These are phyloP conservation scores for Hirtodrosophila duncani DNA, from an alignment of 2,888 invertebrate species.

Conservation along the genomic window DNA sequence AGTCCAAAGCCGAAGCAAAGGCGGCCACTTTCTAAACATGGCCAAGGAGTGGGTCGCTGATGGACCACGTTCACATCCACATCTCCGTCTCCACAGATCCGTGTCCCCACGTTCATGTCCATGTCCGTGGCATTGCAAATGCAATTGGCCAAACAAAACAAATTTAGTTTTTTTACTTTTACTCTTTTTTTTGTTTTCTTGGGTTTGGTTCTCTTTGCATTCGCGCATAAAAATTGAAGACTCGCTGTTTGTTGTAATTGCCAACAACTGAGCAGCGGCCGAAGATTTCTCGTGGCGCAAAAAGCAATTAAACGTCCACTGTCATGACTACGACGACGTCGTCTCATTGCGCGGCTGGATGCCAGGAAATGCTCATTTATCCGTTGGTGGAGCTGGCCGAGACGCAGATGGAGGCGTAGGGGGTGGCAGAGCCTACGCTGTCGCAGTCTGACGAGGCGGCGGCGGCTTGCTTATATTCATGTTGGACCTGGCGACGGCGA, in stretches of 20 bases:
- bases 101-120: conserved; percentile 15
- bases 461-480: conserved; percentile 2
- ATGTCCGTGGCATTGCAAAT: conserved; percentile 33
- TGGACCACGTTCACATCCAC: neutral
- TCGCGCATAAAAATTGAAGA: conserved; percentile 49
- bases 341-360: conserved; percentile 76
- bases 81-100: conserved; percentile 23
- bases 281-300: conserved; percentile 63
- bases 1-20: neutral
- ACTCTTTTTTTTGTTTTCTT: conserved; percentile 7
- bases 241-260: conserved; percentile 39
- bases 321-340: conserved; percentile 51
- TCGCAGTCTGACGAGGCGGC: conserved; percentile 1
- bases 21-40: conserved; percentile 59
- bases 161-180: conserved; percentile 28
- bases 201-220: conserved; percentile 11
- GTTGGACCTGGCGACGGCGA: conserved; percentile 44
- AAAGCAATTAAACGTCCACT: conserved; percentile 78
- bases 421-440: conserved; percentile 15
- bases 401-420: neutral
- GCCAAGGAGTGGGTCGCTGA: conserved; percentile 26
- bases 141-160: conserved; percentile 32
- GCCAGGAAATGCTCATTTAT: conserved; percentile 79
- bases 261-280: conserved; percentile 25
- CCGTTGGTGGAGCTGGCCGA: conserved; percentile 27